These are phyloP conservation scores for Pemphredon lugubris DNA, from an alignment of 2,888 invertebrate genomes.

Conservation along the genomic window DNA sequence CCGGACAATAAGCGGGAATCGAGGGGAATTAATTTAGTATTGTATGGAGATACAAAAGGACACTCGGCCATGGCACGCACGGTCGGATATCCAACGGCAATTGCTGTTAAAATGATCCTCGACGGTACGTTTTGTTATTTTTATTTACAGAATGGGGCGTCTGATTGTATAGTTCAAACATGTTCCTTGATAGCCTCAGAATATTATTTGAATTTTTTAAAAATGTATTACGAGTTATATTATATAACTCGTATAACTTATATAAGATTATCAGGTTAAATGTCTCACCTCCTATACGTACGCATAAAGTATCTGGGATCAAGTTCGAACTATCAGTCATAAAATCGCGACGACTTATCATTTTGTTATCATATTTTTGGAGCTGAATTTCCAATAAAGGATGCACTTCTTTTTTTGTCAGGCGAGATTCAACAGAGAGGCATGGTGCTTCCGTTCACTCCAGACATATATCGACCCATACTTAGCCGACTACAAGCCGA, in stretches of 20 bases:
- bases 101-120: slow-evolving; percentile 98
- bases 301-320: no score
- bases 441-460: slow-evolving; percentile 94
- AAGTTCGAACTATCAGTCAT: no score
- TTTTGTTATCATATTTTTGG: no score
- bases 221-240: no score
- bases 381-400: not conserved
- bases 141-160: not conserved
- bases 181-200: no score
- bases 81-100: slow-evolving; percentile 96
- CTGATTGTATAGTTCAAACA: not conserved
- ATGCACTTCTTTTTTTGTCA: slow-evolving; percentile 76
- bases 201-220: no score
- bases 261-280: no score
- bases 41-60: slow-evolving; percentile 91
- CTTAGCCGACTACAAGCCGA: slow-evolving; percentile 92
- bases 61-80: slow-evolving; percentile 98
- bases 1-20: slow-evolving; percentile 92
- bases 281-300: not conserved
- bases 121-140: slow-evolving; percentile 87
- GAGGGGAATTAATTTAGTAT: slow-evolving; percentile 92
- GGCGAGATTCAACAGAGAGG: slow-evolving; percentile 98
- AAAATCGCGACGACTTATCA: no score
- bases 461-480: slow-evolving; percentile 96
- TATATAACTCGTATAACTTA: no score